Percentiles rank a stretch among this genome's conserved stretches.
Evolutionary conservation across 2,888 invertebrate genomes (phyloP).

Genomic region (Leptinotarsa rubiginosa): DNA sequence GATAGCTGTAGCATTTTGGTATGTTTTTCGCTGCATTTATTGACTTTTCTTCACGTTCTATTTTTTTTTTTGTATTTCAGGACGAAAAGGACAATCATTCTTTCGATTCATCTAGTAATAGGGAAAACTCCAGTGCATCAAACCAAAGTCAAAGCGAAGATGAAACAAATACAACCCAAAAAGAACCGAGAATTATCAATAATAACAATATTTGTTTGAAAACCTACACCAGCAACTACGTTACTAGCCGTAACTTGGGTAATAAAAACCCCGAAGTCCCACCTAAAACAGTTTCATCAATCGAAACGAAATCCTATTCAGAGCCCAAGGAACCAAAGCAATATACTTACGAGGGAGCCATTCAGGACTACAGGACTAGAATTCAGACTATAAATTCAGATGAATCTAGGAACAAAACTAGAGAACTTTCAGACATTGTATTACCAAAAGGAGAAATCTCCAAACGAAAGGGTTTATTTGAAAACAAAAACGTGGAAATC

Average conservation of each 20-base stretch:
- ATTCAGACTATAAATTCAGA: conserved; percentile 69
- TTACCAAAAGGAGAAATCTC: conserved; percentile 85
- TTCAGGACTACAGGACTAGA: conserved; percentile 86
- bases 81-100: conserved; percentile 59
- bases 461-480: conserved; percentile 86
- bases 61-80: conserved; percentile 43
- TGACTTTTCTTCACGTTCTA: not conserved
- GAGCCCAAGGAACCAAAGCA: conserved; percentile 71
- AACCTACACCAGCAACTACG: conserved; percentile 40
- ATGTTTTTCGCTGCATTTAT: conserved; percentile 38
- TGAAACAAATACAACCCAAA: conserved; percentile 50
- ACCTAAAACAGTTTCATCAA: conserved; percentile 39
- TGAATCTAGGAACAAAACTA: conserved; percentile 59
- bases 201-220: conserved; percentile 72
- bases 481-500: conserved; percentile 72
- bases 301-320: conserved; percentile 39
- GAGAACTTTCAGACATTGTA: conserved; percentile 59
- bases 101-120: conserved; percentile 55
- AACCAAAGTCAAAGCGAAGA: conserved; percentile 63
- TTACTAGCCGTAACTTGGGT: conserved; percentile 37
- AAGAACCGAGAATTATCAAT: conserved; percentile 34
- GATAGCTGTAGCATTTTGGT: conserved; percentile 62
- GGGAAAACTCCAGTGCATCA: conserved; percentile 56
- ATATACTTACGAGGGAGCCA: conserved; percentile 89
- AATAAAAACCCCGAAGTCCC: conserved; percentile 41